Evolutionary conservation across 2,888 invertebrate genomes (phyloP).

Genomic region (Drosophila pseudotakahashii): DNA sequence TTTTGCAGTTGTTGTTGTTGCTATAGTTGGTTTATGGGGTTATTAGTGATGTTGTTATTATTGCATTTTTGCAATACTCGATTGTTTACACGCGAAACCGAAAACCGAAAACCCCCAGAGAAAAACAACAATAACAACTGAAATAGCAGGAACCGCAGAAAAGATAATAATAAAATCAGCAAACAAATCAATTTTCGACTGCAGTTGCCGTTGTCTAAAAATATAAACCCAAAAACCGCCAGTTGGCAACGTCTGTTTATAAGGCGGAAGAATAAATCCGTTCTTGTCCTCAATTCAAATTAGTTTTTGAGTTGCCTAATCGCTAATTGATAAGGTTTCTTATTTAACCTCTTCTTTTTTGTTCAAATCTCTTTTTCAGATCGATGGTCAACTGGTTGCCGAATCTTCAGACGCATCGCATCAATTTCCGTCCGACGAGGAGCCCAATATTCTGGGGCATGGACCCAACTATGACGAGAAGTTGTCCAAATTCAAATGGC

Average conservation of each 20-base stretch:
- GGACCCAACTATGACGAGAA: constrained; percentile 70
- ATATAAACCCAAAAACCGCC: constrained; percentile 12
- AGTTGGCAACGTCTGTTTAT: constrained; percentile 34
- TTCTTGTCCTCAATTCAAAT: constrained; percentile 50
- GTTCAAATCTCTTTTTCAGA: constrained; percentile 56
- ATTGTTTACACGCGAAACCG: constrained; percentile 20
- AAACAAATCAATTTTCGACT: constrained; percentile 44
- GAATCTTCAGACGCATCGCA: constrained; percentile 63
- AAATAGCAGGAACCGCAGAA: constrained; percentile 26
- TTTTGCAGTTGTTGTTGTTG: constrained; percentile 14
- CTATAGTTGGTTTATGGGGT: constrained; percentile 19
- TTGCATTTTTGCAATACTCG: constrained; percentile 10
- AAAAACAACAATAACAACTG: constrained; percentile 12
- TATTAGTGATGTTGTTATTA: constrained; percentile 22
- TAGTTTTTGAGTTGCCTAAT: constrained; percentile 17
- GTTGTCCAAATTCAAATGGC: constrained; percentile 75
- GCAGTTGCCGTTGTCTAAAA: constrained; percentile 39
- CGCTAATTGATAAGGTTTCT: constrained; percentile 34
- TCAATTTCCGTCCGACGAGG: constrained; percentile 82
- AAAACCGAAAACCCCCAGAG: neutral
- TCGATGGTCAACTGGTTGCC: constrained; percentile 69
- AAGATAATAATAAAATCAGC: constrained; percentile 20
- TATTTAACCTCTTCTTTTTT: constrained; percentile 1
- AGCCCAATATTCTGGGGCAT: constrained; percentile 80
- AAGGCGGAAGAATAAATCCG: constrained; percentile 37